Base-by-base conservation (phyloP, 2,113 vertebrate genomes). In the Aspidoscelis tigris region DNA sequence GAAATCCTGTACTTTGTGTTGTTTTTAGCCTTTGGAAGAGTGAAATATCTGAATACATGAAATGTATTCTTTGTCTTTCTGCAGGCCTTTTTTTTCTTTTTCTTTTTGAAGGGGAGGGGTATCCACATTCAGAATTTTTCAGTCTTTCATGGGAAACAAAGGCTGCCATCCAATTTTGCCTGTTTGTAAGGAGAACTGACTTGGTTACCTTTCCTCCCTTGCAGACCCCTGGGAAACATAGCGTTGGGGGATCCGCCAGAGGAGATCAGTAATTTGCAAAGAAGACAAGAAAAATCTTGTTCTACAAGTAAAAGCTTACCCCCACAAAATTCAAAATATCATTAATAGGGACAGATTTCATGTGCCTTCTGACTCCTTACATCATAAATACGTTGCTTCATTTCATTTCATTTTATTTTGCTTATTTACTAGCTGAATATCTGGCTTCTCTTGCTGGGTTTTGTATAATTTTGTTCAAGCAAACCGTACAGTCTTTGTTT, bases 1-100 rank as follows among this genome's bases (percentile, higher is more conserved):
- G 80, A 90, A 88, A 88, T 88, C 77, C 78, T 82, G 82, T 83
- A 73, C 89, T 91, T 76, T 92, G 65, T 33, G 68, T 41, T 89
- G 86, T 80, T 1, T 92, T 90, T 89, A 89, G 85, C 44, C 75
- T 88, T 87, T 64, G 77, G 85, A 80, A 88, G 68, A 81, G 79
- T 87, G 71, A 76, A 76, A 68, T 74, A 61, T 41, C 80, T 89
- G 85, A 82, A 33, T 90, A 89, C 84, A 82, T 87, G 81, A 77
- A 65, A n/a, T 90, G 64, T 78, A 79, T 88, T 21, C 5, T 83
- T 91, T 87, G 81, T 86, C 58, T 88, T 79, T 80, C 85, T 61
- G 80, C 87, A 75, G 76, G 75, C 80, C 81, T 43, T 77, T 72
- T 88, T 80, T 74, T 33, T 33, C 33, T 33, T 33, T 33, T 33